A percentile compares a stretch with the other conserved stretches of the same genome.
phyloP scores from a whole-genome alignment of 2,797 vertebrate genomes.

The Enteromius afrohamiltoni region DNA sequence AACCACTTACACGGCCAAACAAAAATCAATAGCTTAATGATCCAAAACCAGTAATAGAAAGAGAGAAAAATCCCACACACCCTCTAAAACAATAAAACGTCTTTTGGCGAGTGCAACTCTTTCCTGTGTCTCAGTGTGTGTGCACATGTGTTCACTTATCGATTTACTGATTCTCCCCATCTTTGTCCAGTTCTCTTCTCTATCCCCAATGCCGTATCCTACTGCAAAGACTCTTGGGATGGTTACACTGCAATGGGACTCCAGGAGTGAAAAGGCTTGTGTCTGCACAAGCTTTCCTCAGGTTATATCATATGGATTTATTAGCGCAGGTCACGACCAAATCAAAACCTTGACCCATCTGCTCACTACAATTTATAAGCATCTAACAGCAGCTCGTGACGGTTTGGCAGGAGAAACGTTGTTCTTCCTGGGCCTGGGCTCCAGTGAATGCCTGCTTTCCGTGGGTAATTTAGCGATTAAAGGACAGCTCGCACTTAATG shows the following conservation, averaged over 20 bases:
- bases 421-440: constrained; percentile 58
- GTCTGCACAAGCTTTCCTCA: constrained; percentile 68
- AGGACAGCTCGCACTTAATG: constrained; percentile 71
- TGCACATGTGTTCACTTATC: constrained; percentile 74
- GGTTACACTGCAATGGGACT: constrained; percentile 64
- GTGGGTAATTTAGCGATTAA: constrained; percentile 79
- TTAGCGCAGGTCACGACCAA: constrained; percentile 81
- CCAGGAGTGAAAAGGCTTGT: constrained; percentile 53
- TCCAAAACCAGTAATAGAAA: constrained; percentile 85
- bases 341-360: constrained; percentile 84
- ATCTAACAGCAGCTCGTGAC: constrained; percentile 68
- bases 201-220: constrained; percentile 59
- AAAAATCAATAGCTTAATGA: constrained; percentile 87
- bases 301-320: constrained; percentile 84
- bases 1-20: constrained; percentile 81
- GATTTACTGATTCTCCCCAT: constrained; percentile 80
- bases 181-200: constrained; percentile 73
- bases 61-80: constrained; percentile 70
- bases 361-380: constrained; percentile 78
- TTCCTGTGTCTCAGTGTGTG: constrained; percentile 70
- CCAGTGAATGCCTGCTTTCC: constrained; percentile 50
- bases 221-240: constrained; percentile 68
- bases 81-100: constrained; percentile 83
- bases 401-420: constrained; percentile 72
- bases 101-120: constrained; percentile 79